phyloP scores from a whole-genome alignment of 1,140 invertebrate genomes.

The Polypedilum pembai region DNA sequence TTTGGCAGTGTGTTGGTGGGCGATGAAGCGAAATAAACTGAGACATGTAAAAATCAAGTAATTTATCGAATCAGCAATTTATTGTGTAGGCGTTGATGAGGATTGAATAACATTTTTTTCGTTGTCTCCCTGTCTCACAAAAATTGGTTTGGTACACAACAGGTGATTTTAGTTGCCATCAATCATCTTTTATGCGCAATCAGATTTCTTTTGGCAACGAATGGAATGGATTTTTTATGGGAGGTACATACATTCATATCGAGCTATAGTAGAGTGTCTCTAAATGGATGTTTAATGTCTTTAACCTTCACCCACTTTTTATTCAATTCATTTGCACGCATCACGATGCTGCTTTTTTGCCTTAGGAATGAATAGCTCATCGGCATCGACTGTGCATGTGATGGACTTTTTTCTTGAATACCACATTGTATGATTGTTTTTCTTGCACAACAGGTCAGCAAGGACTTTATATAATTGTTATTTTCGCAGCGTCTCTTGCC shows the following conservation, averaged over 20 bases:
- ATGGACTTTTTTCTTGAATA: not conserved
- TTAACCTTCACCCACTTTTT: constrained; percentile 16
- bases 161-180: not conserved
- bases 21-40: too few relatives aligned
- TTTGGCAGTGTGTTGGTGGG: too few relatives aligned
- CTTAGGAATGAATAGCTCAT: not conserved
- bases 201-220: not conserved
- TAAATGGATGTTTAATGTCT: constrained; percentile 18
- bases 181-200: not conserved
- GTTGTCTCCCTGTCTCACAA: not conserved
- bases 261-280: not conserved
- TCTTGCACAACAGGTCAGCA: constrained; percentile 8
- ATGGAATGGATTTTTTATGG: not conserved
- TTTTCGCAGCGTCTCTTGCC: not conserved
- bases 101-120: not conserved
- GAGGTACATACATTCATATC: not conserved
- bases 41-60: too few relatives aligned
- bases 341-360: constrained; percentile 1
- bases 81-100: not conserved
- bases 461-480: not conserved
- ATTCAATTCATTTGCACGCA: constrained; percentile 10
- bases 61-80: not conserved
- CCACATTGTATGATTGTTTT: not conserved
- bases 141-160: not conserved
- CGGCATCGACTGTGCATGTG: not conserved